These are phyloP conservation scores for Gastracanthus pulcherrimus DNA, from an alignment of 2,888 invertebrate species.

Conservation along the genomic window DNA sequence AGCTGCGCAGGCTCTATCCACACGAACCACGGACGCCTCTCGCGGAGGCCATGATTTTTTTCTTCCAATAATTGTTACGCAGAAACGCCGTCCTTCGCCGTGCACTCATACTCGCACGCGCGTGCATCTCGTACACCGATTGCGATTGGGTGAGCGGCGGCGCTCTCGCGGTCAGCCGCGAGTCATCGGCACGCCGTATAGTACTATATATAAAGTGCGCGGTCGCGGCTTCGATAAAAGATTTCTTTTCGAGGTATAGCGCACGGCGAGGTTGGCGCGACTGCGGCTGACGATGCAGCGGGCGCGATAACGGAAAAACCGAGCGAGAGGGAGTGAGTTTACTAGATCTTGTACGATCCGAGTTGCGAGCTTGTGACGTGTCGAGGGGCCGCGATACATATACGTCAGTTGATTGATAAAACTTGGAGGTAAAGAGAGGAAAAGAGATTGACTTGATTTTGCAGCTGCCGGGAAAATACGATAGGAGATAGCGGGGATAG, in stretches of 20 bases:
- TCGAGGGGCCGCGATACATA: not conserved
- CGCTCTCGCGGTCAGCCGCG: not conserved
- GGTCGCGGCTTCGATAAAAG: too few species aligned
- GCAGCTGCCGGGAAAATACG: too few species aligned
- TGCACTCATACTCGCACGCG: not conserved
- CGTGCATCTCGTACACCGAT: too few species aligned
- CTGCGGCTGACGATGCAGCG: too few species aligned
- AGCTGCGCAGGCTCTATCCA: too few species aligned
- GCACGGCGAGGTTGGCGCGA: too few species aligned
- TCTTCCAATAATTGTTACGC: conserved; percentile 24
- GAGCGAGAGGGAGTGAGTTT: not conserved
- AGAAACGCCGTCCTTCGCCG: not conserved
- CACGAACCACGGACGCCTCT: not conserved
- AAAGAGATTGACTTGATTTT: too few species aligned
- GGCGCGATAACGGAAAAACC: not conserved
- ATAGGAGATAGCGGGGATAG: too few species aligned
- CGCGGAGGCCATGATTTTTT: not conserved
- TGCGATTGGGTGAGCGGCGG: not conserved
- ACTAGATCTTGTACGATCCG: not conserved
- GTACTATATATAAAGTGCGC: too few species aligned
- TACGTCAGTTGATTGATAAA: not conserved
- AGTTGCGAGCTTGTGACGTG: not conserved
- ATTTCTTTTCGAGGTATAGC: too few species aligned
- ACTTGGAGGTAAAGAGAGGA: not conserved
- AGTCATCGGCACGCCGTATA: too few species aligned